Conservation (phyloP, 1,140 invertebrate genomes). For the Cardiocondyla obscurior region DNA sequence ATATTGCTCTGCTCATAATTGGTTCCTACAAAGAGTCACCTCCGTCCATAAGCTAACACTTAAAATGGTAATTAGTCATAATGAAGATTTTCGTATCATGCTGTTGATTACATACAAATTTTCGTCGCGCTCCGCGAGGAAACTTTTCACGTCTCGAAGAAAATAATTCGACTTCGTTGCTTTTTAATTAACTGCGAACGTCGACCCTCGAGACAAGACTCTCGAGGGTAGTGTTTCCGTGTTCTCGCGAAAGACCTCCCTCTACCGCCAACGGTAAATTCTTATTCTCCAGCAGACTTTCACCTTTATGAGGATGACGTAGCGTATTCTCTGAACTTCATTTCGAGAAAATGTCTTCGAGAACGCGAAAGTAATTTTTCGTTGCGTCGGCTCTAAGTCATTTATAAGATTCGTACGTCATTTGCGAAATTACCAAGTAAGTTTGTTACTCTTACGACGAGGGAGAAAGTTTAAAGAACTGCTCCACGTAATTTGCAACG, state of each 20-base stretch:
- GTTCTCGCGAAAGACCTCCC: constrained; percentile 5
- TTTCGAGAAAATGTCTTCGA: constrained; percentile 24
- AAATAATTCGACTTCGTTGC: constrained; percentile 65
- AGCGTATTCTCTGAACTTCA: constrained; percentile 36
- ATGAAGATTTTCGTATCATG: constrained; percentile 58
- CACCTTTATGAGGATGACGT: constrained; percentile 45
- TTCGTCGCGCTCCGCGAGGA: not conserved
- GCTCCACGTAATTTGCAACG: not conserved
- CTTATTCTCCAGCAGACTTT: constrained; percentile 53
- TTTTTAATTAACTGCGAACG: constrained; percentile 69
- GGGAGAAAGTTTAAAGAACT: not conserved
- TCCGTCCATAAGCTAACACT: not conserved
- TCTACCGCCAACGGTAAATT: constrained; percentile 1
- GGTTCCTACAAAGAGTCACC: constrained; percentile 9
- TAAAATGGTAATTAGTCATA: constrained; percentile 12
- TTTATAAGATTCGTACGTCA: constrained; percentile 12
- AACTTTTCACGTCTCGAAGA: constrained; percentile 19
- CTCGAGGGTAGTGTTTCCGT: constrained; percentile 51
- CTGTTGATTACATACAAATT: constrained; percentile 50
- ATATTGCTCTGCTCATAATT: constrained; percentile 3
- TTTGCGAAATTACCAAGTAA: constrained; percentile 1
- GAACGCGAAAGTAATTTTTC: constrained; percentile 42
- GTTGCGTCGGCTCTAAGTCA: constrained; percentile 6
- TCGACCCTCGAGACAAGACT: constrained; percentile 27
- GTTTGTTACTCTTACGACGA: not conserved